Base-by-base conservation (phyloP, 2,797 vertebrate genomes). In the Buphagus erythrorhynchus region DNA sequence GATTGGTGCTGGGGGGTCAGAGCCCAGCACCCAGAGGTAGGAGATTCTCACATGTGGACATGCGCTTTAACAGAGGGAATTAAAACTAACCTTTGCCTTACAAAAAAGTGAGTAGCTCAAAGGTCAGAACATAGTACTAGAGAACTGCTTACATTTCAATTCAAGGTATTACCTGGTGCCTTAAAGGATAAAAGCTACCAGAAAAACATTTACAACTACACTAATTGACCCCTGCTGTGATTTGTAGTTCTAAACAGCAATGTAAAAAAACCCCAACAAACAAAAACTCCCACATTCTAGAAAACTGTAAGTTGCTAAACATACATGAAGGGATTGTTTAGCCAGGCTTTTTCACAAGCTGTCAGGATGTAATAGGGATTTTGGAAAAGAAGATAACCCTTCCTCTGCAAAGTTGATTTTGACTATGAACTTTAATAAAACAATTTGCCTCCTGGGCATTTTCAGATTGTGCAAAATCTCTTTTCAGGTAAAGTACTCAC, bases 331-430 rank as follows among this genome's bases (percentile, higher is more conserved):
- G 72, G 43, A 65, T 80, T 85, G 61, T 96, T 96, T 95, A 52
- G 65, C 29, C 46, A 31, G 11, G 28, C 36, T 69, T 90, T 92
- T 93, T 57, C 87, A 36, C 58, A 69, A 75, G 85, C 54, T 69
- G 88, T 66, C 48, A 90, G 48, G 40, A 36, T 94, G 16, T 54
- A 93, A 90, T 71, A 90, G 86, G 75, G 59, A 66, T 68, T 86
- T 91, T 94, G 45, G 91, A 77, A 78, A 89, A 95, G 74, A 92
- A 93, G 86, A 94, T 94, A 94, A 93, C 74, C 68, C 66, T 96
- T 96, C n/a, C 46, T 36, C 33, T 57, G 20, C 46, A 76, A 97
- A 96, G 85, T 57, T 96, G 79, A 95, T 97, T 97, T 96, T 90
- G 71, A 83, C 67, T 69, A 85, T 94, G 88, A 94, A 89, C 68